Evolutionary conservation across 2,113 vertebrate genomes (phyloP).

Genomic region (Barnardius zonarius): DNA sequence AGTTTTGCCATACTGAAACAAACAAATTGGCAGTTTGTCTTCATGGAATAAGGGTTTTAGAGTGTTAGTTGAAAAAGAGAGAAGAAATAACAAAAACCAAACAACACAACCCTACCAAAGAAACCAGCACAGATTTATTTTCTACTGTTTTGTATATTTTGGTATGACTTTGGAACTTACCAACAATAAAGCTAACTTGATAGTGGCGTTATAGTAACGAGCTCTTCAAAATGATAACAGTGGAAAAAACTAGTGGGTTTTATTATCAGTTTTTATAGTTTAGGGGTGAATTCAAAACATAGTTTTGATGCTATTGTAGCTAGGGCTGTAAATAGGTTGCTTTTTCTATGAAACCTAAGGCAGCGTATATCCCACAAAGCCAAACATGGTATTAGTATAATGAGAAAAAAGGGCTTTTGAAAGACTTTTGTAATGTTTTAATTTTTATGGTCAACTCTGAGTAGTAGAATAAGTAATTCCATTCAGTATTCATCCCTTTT

Average conservation of each 20-base stretch:
- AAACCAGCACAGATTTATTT: background rate
- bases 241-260: background rate
- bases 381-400: background rate
- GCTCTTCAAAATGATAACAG: background rate
- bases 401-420: background rate
- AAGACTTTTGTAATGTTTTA: background rate
- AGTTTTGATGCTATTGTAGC: background rate
- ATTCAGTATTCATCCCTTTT: background rate
- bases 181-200: background rate
- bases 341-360: background rate
- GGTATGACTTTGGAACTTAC: background rate
- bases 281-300: constrained; percentile 5
- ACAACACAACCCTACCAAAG: background rate
- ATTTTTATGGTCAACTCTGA: background rate
- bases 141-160: background rate
- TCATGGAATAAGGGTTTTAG: background rate
- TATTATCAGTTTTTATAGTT: background rate
- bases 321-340: background rate
- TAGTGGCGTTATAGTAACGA: background rate
- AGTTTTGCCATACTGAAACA: background rate
- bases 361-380: background rate
- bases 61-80: background rate
- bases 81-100: background rate
- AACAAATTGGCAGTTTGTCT: background rate
- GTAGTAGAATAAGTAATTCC: background rate